phyloP scores from a whole-genome alignment of 2,888 invertebrate species.

The Aspidapion aeneum region DNA sequence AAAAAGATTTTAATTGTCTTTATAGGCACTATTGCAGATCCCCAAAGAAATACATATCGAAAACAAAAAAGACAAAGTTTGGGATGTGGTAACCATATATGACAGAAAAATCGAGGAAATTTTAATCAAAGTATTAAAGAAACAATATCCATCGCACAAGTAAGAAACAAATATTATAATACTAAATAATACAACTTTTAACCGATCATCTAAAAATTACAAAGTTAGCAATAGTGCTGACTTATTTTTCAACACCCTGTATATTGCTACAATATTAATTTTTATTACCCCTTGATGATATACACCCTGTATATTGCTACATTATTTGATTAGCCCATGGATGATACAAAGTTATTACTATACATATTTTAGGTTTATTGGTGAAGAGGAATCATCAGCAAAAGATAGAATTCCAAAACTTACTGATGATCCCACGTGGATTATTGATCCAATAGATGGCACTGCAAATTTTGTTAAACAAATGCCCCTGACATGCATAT shows the following conservation, averaged over 20 bases:
- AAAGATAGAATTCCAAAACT: conserved; percentile 52
- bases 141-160: conserved; percentile 60
- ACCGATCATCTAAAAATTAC: too few relatives aligned
- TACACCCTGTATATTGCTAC: too few relatives aligned
- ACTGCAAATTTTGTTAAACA: conserved; percentile 77
- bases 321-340: too few relatives aligned
- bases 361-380: conserved; percentile 66
- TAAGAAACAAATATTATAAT: conserved; percentile 46
- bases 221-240: too few relatives aligned
- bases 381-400: conserved; percentile 61
- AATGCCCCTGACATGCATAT: conserved; percentile 64
- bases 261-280: too few relatives aligned
- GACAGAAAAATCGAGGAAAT: conserved; percentile 72
- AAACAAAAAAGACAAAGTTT: conserved; percentile 54
- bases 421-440: conserved; percentile 77
- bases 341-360: too few relatives aligned
- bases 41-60: conserved; percentile 48
- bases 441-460: conserved; percentile 85
- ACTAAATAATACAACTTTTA: too few relatives aligned
- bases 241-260: too few relatives aligned
- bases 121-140: conserved; percentile 56
- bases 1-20: too few relatives aligned
- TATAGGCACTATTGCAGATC: neutral
- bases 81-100: conserved; percentile 77
- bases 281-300: too few relatives aligned